Base-by-base conservation (phyloP, 2,888 invertebrate genomes). In the Melanargia galathea region DNA sequence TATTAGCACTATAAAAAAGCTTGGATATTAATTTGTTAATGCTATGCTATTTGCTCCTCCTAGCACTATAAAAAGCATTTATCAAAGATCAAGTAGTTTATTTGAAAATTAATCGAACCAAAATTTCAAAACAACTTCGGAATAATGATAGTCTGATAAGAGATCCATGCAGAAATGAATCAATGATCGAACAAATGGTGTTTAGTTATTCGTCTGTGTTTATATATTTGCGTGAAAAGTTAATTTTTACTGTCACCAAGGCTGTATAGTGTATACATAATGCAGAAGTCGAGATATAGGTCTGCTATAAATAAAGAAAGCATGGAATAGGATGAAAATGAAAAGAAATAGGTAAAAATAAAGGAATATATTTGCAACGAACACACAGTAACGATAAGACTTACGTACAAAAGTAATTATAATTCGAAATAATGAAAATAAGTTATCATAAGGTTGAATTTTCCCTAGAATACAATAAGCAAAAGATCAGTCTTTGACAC, bases 311-410 rank as follows among this genome's bases (percentile, higher is more conserved):
- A 83, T 82, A 85, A 80, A 84, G 77, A 82, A 89, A 90, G 90
- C 89, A 87, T 87, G 85, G 85, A 86, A 70, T 83, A 90, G 88
- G 86, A 87, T 90, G 90, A 88, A 82, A 91, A 90, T 90, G 85
- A 90, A 90, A 90, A 91, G 88, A 90, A 87, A 85, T 82, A 86
- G 83, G 80, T 88, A 86, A 86, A 88, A 90, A 90, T 88, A 90
- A 90, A 90, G 86, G 84, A 88, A 83, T 90, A 90, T 90, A 91
- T 90, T 91, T 90, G 91, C 88, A 90, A 90, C 90, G 88, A 88
- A 90, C 90, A 90, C 90, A 87, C 84, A 83, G 76, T 89, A 88
- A 90, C 90, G 87, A 86, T 80, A n/a, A 83, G 78, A 83, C 82
- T 88, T 84, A 88, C 81, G 84, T 80, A 82, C 76, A 81, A 83